phyloP scores from a whole-genome alignment of 2,113 vertebrate genomes.

The Embiotoca jacksoni region DNA sequence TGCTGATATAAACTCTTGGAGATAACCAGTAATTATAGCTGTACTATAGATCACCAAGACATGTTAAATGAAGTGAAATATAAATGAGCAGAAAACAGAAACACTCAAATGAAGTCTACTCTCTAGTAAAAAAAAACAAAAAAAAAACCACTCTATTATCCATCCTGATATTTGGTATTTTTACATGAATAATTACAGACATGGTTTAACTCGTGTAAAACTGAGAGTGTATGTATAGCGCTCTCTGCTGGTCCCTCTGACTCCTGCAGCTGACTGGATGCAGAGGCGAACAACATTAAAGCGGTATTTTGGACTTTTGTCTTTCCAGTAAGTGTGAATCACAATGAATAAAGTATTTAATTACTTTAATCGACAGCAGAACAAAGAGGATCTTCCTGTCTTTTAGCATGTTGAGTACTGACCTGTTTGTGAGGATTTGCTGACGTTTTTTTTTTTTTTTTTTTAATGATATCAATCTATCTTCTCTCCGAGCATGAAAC shows the following conservation, averaged over 20 bases:
- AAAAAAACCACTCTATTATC: no score
- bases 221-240: not conserved
- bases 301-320: not conserved
- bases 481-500: conserved; percentile 27
- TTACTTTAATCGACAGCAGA: not conserved
- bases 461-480: conserved; percentile 54
- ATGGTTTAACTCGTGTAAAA: not conserved
- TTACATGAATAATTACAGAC: no score
- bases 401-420: not conserved
- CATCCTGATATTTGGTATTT: no score
- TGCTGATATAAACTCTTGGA: no score
- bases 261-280: not conserved
- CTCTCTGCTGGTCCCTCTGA: conserved; percentile 8
- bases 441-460: conserved; percentile 42
- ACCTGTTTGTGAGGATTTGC: conserved; percentile 37
- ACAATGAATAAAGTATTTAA: not conserved
- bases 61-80: no score
- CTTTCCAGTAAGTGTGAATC: not conserved
- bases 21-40: no score
- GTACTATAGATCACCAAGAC: no score
- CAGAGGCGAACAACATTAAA: not conserved
- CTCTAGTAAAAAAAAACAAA: no score
- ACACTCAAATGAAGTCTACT: no score
- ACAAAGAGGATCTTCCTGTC: not conserved
- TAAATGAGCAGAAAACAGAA: no score